These are phyloP conservation scores for Glaucomys volans DNA, from an alignment of 2,113 vertebrate genomes.

Conservation along the genomic window DNA sequence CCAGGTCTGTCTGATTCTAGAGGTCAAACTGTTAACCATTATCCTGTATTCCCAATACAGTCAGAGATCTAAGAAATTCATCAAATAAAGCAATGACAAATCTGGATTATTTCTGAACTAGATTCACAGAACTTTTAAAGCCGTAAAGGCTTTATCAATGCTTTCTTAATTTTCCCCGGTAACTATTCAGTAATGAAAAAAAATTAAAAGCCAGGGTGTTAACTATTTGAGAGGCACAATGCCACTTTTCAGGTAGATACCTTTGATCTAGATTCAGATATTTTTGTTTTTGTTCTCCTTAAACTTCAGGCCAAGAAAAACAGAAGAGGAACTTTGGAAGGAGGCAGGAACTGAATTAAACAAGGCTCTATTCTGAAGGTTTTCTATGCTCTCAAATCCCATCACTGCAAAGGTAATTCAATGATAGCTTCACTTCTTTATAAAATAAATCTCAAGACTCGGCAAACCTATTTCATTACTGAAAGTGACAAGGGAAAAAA, in stretches of 20 bases:
- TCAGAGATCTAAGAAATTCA: not conserved
- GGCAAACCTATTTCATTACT: not conserved
- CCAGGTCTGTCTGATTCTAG: not conserved
- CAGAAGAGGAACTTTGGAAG: constrained; percentile 46
- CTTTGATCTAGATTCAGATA: constrained; percentile 55
- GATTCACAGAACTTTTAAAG: not conserved
- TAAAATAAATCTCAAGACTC: constrained; percentile 4
- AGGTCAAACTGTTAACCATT: constrained; percentile 9
- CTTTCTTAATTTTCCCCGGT: not conserved
- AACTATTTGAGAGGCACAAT: constrained; percentile 3
- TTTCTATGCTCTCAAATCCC: not conserved
- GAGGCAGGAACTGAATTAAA: constrained; percentile 42
- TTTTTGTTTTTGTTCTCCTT: constrained; percentile 61
- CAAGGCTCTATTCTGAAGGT: constrained; percentile 57
- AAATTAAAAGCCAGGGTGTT: not conserved
- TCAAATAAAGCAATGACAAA: not conserved
- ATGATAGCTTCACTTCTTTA: constrained; percentile 47
- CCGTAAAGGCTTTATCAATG: not conserved
- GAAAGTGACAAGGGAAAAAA: constrained; percentile 18
- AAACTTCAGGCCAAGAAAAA: constrained; percentile 66
- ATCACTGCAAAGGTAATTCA: constrained; percentile 24
- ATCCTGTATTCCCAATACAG: not conserved
- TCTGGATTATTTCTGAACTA: not conserved
- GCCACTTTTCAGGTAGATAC: constrained; percentile 10
- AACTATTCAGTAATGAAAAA: not conserved